Evolutionary conservation across 92 coral and sea anemone species (phyloP), one percentile per base, ranked within the genome.

Genomic region (Porites divaricata): DNA sequence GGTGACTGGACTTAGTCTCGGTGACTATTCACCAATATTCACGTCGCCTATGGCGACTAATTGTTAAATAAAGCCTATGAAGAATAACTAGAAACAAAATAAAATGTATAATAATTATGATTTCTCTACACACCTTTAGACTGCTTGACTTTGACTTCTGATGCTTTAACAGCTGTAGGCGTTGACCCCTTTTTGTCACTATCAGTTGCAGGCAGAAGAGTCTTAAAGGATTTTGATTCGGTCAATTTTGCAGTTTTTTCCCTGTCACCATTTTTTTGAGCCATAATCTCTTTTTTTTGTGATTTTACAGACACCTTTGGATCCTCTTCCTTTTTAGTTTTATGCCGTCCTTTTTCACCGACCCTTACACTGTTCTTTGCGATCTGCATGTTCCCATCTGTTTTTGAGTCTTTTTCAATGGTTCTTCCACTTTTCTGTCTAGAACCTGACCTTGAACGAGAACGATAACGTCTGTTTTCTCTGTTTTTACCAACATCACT

Each of bases 391-490:
- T 53, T 57, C 23, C 41, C 72, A 52, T 65, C 84, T 56, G 49
- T 63, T 54, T 76, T 51, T 0, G 16, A n/a, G 22, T 11, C 70
- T 66, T 72, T 61, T 53, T 14, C 63, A 41, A 35, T 6, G 6
- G 69, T 21, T 83, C 76, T 77, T 49, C 35, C 11, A n/a, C 22
- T 49, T 71, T 62, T 61, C 14, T 53, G 48, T 82, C 53, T 45
- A 23, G 79, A 82, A 65, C n/a, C 23, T 72, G 86, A 72, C 72
- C 86, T 48, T 22, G 86, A 82, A 16, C 71, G 86, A 9, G 79
- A 72, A 23, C 61, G 78, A 24, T 63, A 58, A 63, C 2, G 72
- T 20, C 79, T 72, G 16, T 23, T 82, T 48, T 72, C 79, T 26
- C 79, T 72, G 77, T 23, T 59, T 26, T 70, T 80, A n/a, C 65